Conservation (phyloP, 1,140 invertebrate genomes). For the Drosophila arizonae region DNA sequence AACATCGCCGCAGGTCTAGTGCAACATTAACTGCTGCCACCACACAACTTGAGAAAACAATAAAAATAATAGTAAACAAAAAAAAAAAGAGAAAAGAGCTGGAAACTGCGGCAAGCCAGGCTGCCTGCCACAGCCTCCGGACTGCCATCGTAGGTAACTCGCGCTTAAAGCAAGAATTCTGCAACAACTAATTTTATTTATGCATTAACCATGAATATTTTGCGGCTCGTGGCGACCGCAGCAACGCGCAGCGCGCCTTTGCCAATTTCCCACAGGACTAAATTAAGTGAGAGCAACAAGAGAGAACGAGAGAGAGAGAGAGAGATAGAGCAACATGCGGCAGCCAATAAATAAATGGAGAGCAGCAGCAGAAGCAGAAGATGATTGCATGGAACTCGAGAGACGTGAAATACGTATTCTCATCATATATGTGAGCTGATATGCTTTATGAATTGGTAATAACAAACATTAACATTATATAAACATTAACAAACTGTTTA, state of each 20-base stretch:
- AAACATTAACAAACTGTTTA: too few species aligned
- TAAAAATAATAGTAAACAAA: background rate
- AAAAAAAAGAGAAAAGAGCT: too few species aligned
- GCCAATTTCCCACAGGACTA: slow-evolving; percentile 14
- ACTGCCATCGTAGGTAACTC: slow-evolving; percentile 32
- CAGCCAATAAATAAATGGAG: slow-evolving; percentile 6
- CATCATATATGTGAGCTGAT: too few species aligned
- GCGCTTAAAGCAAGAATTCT: slow-evolving; percentile 27
- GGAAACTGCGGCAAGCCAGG: slow-evolving; percentile 7
- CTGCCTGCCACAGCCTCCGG: background rate
- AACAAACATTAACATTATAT: too few species aligned
- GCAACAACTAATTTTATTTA: slow-evolving; percentile 46
- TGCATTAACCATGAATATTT: slow-evolving; percentile 52
- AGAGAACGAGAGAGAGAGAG: too few species aligned
- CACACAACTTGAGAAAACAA: background rate
- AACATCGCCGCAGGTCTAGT: background rate
- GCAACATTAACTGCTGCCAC: background rate
- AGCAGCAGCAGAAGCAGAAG: background rate
- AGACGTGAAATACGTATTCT: too few species aligned
- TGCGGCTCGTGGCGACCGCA: slow-evolving; percentile 18
- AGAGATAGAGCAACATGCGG: background rate
- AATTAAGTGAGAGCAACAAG: background rate
- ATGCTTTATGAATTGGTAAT: too few species aligned
- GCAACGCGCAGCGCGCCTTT: background rate
- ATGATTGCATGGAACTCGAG: too few species aligned